These are phyloP conservation scores for Dasypolia templi DNA, from an alignment of 2,888 invertebrate species.

Conservation along the genomic window DNA sequence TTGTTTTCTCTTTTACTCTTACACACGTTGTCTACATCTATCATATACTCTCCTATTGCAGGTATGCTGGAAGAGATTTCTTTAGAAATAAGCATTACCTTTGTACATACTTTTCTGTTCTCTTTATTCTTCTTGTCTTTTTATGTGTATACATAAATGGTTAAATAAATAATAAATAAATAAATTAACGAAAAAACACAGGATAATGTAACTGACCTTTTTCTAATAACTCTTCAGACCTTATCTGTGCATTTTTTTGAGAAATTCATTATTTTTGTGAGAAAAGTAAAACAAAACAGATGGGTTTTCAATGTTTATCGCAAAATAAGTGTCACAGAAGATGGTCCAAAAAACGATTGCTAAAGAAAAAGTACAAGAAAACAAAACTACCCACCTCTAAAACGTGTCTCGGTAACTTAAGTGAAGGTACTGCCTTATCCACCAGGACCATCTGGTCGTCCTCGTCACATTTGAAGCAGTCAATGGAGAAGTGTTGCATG, in stretches of 20 bases:
- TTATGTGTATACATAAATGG: too few relatives aligned
- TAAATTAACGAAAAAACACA: neutral
- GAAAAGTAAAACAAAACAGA: slow-evolving; percentile 4
- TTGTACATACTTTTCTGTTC: too few relatives aligned
- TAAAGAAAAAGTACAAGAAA: neutral
- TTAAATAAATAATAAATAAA: too few relatives aligned
- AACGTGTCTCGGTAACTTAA: slow-evolving; percentile 86
- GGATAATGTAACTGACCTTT: slow-evolving; percentile 6
- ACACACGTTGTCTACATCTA: too few relatives aligned
- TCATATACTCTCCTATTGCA: too few relatives aligned
- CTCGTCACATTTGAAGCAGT: slow-evolving; percentile 83
- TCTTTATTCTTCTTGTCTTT: too few relatives aligned
- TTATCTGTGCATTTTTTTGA: slow-evolving; percentile 1
- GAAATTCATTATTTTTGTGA: too few relatives aligned
- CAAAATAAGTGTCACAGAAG: neutral
- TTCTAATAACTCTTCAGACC: slow-evolving; percentile 3
- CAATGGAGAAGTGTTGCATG: slow-evolving; percentile 86
- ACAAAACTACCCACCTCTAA: slow-evolving; percentile 78
- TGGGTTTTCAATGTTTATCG: neutral
- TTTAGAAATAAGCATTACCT: too few relatives aligned
- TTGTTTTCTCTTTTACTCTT: too few relatives aligned
- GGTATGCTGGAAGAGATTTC: too few relatives aligned
- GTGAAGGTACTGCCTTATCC: slow-evolving; percentile 84
- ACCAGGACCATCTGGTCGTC: slow-evolving; percentile 81
- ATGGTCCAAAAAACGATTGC: neutral